Evolutionary conservation across 2,113 vertebrate genomes (phyloP).

Genomic region (Podilymbus podiceps): DNA sequence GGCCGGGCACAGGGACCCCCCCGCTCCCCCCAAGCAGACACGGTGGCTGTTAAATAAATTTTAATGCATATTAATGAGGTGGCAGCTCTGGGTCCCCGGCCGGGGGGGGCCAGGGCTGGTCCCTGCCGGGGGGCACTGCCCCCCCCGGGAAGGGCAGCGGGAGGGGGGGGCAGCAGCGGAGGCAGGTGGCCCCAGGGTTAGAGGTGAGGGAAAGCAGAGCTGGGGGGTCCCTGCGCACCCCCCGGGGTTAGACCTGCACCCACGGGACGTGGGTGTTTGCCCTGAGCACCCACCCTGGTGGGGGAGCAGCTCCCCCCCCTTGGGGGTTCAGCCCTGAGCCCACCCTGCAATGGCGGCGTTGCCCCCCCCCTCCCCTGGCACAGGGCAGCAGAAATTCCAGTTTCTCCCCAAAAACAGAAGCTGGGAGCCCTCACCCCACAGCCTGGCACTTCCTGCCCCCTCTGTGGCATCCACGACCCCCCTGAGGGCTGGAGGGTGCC

Average conservation of each 20-base stretch:
- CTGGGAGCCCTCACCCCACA: not conserved
- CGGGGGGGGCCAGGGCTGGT: not conserved
- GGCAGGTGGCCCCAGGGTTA: not conserved
- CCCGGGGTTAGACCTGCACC: not conserved
- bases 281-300: not conserved
- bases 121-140: not conserved
- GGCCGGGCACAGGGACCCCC: not conserved
- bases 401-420: not conserved
- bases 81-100: not conserved
- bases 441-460: not conserved
- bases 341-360: not conserved
- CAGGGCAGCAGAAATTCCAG: not conserved
- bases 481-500: not conserved
- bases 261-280: not conserved
- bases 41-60: not conserved
- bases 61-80: constrained; percentile 9
- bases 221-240: not conserved
- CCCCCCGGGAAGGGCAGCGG: too few relatives aligned
- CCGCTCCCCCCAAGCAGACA: not conserved
- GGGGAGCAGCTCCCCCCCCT: not conserved
- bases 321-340: not conserved
- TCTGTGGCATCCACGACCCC: too few relatives aligned
- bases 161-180: not conserved
- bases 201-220: not conserved
- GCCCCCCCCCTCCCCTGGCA: too few relatives aligned